These are phyloP conservation scores for Scaptomyza parva DNA, from an alignment of 2,888 invertebrate genomes.

Conservation along the genomic window DNA sequence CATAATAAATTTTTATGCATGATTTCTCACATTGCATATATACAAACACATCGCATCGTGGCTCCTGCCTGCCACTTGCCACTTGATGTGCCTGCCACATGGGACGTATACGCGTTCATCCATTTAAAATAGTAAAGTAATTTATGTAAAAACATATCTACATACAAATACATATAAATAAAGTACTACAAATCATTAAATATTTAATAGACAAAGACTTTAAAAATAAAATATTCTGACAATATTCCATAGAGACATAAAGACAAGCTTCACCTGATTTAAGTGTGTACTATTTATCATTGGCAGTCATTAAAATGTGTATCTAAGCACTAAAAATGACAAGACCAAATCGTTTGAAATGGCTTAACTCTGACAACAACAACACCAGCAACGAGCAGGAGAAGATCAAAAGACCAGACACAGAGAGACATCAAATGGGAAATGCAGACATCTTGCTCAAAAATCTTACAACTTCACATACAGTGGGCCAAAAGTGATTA, in stretches of 20 bases:
- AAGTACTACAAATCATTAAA: conserved; percentile 42
- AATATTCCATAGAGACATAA: no score
- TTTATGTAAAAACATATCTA: conserved; percentile 42
- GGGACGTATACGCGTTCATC: conserved; percentile 69
- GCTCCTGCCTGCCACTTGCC: no score
- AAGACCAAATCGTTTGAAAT: conserved; percentile 16
- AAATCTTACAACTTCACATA: conserved; percentile 24
- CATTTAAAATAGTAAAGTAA: conserved; percentile 73
- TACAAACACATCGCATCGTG: no score
- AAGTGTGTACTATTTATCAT: conserved; percentile 14
- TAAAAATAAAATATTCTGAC: background rate
- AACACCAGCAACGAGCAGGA: conserved; percentile 24
- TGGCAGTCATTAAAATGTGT: conserved; percentile 44
- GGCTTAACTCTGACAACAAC: conserved; percentile 13
- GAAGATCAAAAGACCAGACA: conserved; percentile 68
- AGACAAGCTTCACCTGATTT: conserved; percentile 4
- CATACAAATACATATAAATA: conserved; percentile 20
- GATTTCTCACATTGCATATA: conserved; percentile 81
- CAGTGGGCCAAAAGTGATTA: conserved; percentile 46
- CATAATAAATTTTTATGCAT: conserved; percentile 80
- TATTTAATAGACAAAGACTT: conserved; percentile 34
- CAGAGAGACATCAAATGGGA: conserved; percentile 55
- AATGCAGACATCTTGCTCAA: conserved; percentile 39
- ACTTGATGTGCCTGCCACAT: conserved; percentile 77
- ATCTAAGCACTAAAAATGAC: conserved; percentile 30